Conservation (phyloP, 2,797 vertebrate genomes). For the Myotis pilosus region DNA sequence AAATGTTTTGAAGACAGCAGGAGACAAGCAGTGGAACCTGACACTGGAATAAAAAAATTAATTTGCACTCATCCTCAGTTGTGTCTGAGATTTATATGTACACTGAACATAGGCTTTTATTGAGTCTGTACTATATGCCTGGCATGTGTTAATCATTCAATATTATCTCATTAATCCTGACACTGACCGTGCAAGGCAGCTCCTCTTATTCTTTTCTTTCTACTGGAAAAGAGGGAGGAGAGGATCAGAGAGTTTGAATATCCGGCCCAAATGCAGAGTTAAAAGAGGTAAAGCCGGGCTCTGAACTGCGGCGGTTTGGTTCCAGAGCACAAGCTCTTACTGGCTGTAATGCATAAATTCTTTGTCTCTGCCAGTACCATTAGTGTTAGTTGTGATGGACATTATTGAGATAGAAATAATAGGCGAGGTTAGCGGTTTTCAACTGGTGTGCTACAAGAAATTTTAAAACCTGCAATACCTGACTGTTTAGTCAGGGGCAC, state of each 20-base stretch:
- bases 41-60: conserved; percentile 65
- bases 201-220: not conserved
- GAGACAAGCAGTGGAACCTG: conserved; percentile 59
- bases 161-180: not conserved
- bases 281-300: not conserved
- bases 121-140: not conserved
- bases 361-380: not conserved
- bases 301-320: not conserved
- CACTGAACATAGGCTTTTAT: not conserved
- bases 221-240: not conserved
- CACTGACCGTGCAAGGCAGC: not conserved
- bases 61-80: not conserved
- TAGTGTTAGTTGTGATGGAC: not conserved
- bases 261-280: not conserved
- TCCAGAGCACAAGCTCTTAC: not conserved
- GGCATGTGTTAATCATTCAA: not conserved
- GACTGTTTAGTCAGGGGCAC: not conserved
- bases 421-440: not conserved
- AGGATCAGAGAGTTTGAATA: not conserved
- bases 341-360: too few species aligned
- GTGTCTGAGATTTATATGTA: not conserved
- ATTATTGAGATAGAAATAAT: not conserved
- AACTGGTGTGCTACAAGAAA: not conserved
- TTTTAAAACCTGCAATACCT: not conserved
- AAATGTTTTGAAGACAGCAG: conserved; percentile 84